A percentile compares a stretch with the other conserved stretches of the same genome.
Conservation (phyloP, 2,888 invertebrate species). For the Drosophila neoperkinsi region DNA sequence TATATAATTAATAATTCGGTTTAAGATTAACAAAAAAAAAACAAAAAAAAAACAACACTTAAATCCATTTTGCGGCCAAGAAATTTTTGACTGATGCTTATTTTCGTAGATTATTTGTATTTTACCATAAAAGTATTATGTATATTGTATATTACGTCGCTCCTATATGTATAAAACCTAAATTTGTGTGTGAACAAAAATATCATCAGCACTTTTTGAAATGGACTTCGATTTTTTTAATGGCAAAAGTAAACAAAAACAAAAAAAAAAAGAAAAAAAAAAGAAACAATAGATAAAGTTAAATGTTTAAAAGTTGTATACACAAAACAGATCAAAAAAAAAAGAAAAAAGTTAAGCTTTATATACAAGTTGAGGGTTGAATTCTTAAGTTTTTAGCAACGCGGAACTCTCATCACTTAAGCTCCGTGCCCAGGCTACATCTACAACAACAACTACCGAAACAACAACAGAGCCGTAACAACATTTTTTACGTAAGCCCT, state of each 20-base stretch:
- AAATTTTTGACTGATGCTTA: constrained; percentile 85
- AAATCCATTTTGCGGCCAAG: constrained; percentile 81
- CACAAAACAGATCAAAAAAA: constrained; percentile 52
- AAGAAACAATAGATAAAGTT: constrained; percentile 37
- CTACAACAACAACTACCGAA: constrained; percentile 47
- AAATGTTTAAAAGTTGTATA: constrained; percentile 55
- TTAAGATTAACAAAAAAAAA: constrained; percentile 6
- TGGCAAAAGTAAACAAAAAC: constrained; percentile 56
- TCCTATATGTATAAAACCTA: constrained; percentile 74
- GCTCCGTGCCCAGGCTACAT: constrained; percentile 60
- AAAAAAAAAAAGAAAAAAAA: constrained; percentile 30
- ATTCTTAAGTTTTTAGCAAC: constrained; percentile 78
- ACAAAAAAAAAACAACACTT: constrained; percentile 2
- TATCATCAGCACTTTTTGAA: constrained; percentile 84
- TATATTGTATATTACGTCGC: constrained; percentile 75
- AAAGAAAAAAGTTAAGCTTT: constrained; percentile 66
- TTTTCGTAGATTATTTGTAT: constrained; percentile 74
- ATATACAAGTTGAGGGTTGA: constrained; percentile 81
- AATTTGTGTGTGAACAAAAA: constrained; percentile 85
- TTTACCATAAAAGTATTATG: constrained; percentile 68
- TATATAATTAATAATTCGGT: constrained; percentile 24
- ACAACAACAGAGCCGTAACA: constrained; percentile 60
- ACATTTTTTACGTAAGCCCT: constrained; percentile 70
- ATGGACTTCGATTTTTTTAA: constrained; percentile 85
- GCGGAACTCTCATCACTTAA: constrained; percentile 64